These are phyloP conservation scores for Hartigia nigra DNA, from an alignment of 2,888 invertebrate species.

Conservation along the genomic window DNA sequence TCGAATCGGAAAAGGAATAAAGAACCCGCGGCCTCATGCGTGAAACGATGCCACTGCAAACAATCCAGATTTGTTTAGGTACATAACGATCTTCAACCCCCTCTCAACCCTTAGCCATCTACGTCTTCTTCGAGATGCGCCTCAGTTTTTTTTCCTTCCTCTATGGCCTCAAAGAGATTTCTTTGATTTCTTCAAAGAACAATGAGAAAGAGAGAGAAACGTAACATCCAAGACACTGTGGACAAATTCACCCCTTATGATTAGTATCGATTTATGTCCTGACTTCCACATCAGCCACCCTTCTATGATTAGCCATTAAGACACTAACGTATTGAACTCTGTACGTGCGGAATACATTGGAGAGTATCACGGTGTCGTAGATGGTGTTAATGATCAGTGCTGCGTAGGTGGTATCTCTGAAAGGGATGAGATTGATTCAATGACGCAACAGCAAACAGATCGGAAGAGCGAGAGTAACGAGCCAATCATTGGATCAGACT, in stretches of 20 bases:
- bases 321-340: conserved; percentile 33
- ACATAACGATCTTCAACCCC: conserved; percentile 54
- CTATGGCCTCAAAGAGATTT: neutral
- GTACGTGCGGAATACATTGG: neutral
- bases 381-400: neutral
- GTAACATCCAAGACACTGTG: neutral
- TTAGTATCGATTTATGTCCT: neutral
- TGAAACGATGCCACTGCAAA: conserved; percentile 66
- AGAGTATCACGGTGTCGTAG: neutral
- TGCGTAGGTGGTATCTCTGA: neutral
- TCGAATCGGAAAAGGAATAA: conserved; percentile 62
- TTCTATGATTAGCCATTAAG: conserved; percentile 52
- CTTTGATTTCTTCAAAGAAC: neutral
- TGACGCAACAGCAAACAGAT: conserved; percentile 44
- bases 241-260: neutral
- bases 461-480: conserved; percentile 36
- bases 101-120: conserved; percentile 7
- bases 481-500: conserved; percentile 43
- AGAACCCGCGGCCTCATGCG: conserved; percentile 64
- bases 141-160: conserved; percentile 6
- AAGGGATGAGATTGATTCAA: neutral
- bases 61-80: conserved; percentile 64
- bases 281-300: neutral
- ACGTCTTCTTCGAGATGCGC: conserved; percentile 4
- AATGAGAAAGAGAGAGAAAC: neutral